Conservation (phyloP, 2,113 vertebrate species). For the Eretmochelys imbricata region DNA sequence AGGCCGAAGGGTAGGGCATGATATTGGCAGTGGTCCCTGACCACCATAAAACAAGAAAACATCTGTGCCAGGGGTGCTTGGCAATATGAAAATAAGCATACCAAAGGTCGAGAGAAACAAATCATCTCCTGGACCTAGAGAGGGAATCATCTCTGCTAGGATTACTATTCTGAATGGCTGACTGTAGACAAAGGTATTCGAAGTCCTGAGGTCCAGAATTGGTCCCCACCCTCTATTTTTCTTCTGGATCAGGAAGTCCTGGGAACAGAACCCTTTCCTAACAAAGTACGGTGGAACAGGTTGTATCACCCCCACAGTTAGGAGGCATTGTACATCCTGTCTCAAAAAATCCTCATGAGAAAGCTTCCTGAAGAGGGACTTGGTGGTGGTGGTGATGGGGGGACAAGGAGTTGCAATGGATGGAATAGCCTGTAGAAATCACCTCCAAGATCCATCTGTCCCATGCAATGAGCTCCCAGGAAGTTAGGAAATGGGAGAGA, state of each 20-base stretch:
- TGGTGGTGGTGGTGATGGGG: too few relatives aligned
- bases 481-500: too few relatives aligned
- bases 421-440: too few relatives aligned
- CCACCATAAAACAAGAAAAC: not conserved
- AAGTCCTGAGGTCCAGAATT: not conserved
- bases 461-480: too few relatives aligned
- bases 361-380: too few relatives aligned
- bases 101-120: not conserved
- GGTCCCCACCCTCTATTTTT: not conserved
- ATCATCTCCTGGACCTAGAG: not conserved
- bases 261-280: not conserved
- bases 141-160: not conserved
- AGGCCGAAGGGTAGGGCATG: not conserved
- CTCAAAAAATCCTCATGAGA: too few relatives aligned
- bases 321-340: too few relatives aligned
- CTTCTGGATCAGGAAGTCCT: not conserved
- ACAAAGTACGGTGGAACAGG: too few relatives aligned
- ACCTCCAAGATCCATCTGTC: too few relatives aligned
- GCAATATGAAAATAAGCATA: not conserved
- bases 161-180: not conserved
- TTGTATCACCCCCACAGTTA: too few relatives aligned
- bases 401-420: too few relatives aligned
- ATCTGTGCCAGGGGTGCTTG: not conserved
- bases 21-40: not conserved
- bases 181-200: not conserved